Conservation (phyloP, 2,797 vertebrate species). For the Hybognathus amarus region DNA sequence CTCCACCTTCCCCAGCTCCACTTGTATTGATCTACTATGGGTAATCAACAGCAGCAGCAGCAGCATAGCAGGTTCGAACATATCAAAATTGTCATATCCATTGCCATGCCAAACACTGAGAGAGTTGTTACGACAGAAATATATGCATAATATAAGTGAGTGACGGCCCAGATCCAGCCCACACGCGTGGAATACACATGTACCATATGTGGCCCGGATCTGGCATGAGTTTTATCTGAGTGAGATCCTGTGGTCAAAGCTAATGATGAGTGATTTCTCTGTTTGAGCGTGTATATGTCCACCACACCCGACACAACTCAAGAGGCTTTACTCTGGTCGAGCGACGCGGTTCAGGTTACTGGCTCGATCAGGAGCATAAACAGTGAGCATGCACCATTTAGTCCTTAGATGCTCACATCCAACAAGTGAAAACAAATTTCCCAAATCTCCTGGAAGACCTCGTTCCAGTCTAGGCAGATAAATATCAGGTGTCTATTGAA, state of each 20-base stretch:
- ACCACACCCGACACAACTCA: conserved; percentile 48
- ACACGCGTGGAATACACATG: too few relatives aligned
- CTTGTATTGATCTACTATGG: too few relatives aligned
- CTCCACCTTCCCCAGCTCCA: too few relatives aligned
- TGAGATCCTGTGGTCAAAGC: conserved; percentile 3
- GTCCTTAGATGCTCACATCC: conserved; percentile 38
- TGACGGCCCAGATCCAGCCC: too few relatives aligned
- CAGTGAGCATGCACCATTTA: conserved; percentile 46
- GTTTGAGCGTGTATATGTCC: conserved; percentile 21
- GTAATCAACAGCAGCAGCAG: background rate
- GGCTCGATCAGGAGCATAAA: conserved; percentile 55
- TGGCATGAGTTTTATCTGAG: background rate
- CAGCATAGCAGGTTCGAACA: background rate
- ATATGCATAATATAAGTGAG: too few relatives aligned
- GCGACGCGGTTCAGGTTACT: conserved; percentile 43
- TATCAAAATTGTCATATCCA: background rate
- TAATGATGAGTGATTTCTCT: conserved; percentile 37
- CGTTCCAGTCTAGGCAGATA: conserved; percentile 19
- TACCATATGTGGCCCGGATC: too few relatives aligned
- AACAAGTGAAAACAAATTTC: conserved; percentile 57
- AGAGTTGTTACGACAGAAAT: too few relatives aligned
- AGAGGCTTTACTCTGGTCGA: conserved; percentile 30
- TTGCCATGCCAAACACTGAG: background rate
- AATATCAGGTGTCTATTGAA: conserved; percentile 19
- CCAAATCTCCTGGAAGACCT: conserved; percentile 43